Percentiles rank a stretch among this genome's conserved stretches.
Conservation (phyloP, 1,140 invertebrate genomes). For the Bacillus rossius region DNA sequence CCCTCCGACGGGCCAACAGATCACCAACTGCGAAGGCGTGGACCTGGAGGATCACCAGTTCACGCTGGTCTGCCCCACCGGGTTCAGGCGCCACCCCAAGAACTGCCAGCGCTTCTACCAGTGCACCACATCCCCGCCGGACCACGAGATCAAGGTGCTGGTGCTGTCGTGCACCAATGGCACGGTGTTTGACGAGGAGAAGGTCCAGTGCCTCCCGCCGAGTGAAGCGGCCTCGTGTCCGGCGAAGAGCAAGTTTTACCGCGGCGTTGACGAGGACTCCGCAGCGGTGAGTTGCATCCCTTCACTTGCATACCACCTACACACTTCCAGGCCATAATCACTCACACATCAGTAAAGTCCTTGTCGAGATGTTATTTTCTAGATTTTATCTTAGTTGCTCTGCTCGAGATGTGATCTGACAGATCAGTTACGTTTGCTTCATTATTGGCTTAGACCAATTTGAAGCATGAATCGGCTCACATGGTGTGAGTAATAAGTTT, state of each 20-base stretch:
- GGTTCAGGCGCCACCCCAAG: slow-evolving; percentile 74
- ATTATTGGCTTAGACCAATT: no score
- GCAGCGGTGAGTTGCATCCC: slow-evolving; percentile 2
- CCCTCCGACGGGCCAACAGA: not conserved
- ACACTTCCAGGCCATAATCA: not conserved
- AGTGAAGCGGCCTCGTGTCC: slow-evolving; percentile 21
- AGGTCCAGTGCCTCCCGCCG: slow-evolving; percentile 59
- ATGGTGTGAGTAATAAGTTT: no score
- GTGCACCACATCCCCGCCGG: slow-evolving; percentile 57
- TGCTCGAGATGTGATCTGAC: no score
- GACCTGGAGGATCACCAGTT: slow-evolving; percentile 50
- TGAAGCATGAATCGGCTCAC: no score
- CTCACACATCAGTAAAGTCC: not conserved
- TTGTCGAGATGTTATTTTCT: no score
- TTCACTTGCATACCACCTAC: not conserved
- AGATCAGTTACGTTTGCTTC: no score
- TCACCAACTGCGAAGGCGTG: not conserved
- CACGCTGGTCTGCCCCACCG: slow-evolving; percentile 67
- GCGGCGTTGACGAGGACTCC: not conserved
- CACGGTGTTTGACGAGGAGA: slow-evolving; percentile 66
- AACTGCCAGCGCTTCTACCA: slow-evolving; percentile 82
- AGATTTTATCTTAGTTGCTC: no score
- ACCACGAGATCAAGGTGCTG: slow-evolving; percentile 63
- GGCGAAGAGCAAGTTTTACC: not conserved
- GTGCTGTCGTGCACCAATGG: slow-evolving; percentile 67